Conservation (phyloP, 2,113 vertebrate species). For the Arvicanthis niloticus region DNA sequence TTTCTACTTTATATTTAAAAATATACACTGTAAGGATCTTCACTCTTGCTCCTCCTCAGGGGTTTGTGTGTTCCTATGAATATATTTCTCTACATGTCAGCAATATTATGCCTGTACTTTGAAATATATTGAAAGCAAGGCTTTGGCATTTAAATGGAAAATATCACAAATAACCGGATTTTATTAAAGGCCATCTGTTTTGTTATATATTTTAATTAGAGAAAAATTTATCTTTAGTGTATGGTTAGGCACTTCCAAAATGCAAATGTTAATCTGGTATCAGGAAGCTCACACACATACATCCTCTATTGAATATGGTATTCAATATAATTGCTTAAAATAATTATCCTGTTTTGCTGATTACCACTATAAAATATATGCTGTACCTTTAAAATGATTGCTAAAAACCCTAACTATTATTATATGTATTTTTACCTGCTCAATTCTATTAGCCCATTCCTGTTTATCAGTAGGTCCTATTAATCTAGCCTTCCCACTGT, state of each 20-base stretch:
- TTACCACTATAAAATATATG: not conserved
- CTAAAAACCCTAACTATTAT: not conserved
- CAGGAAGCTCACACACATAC: not conserved
- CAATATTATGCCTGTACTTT: not conserved
- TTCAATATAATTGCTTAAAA: constrained; percentile 3
- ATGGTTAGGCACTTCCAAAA: not conserved
- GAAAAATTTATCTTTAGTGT: not conserved
- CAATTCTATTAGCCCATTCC: not conserved
- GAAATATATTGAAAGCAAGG: constrained; percentile 28
- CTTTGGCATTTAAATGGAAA: not conserved
- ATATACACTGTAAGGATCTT: not conserved
- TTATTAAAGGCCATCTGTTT: not conserved
- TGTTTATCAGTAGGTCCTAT: constrained; percentile 20
- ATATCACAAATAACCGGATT: not conserved
- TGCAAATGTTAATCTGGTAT: not conserved
- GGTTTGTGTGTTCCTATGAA: not conserved
- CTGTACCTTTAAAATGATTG: not conserved
- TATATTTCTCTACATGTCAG: not conserved
- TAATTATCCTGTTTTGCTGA: not conserved
- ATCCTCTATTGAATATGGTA: not conserved
- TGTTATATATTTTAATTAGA: not conserved
- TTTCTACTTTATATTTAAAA: constrained; percentile 47
- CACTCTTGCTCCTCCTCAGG: not conserved
- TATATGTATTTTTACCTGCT: not conserved
- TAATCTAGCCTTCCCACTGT: not conserved